These are phyloP conservation scores for Coelinius sp. DNA, from an alignment of 2,888 invertebrate genomes.

Conservation along the genomic window DNA sequence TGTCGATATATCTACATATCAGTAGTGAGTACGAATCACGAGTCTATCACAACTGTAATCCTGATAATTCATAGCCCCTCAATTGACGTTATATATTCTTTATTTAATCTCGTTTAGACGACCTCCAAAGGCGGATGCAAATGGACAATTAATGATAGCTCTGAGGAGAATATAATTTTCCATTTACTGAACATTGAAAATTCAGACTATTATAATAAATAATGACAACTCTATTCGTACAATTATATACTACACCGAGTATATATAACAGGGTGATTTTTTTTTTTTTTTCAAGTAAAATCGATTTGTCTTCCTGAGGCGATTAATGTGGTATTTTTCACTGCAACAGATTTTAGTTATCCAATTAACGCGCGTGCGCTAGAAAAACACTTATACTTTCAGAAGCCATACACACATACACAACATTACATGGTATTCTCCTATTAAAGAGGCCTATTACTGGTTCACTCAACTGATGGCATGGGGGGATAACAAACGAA, in stretches of 20 bases:
- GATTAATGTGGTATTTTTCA: slow-evolving; percentile 25
- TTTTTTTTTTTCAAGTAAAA: neutral
- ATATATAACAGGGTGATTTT: neutral
- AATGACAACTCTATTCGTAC: slow-evolving; percentile 29
- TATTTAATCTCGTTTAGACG: neutral
- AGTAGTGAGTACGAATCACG: neutral
- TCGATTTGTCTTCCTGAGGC: slow-evolving; percentile 24
- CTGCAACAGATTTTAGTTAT: slow-evolving; percentile 30
- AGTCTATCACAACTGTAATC: neutral
- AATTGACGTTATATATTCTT: neutral
- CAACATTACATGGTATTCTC: slow-evolving; percentile 18
- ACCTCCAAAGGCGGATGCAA: neutral
- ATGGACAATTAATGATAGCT: no score
- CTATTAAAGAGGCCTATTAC: slow-evolving; percentile 12
- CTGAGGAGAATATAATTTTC: no score
- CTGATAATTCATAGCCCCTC: neutral
- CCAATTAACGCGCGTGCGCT: slow-evolving; percentile 39
- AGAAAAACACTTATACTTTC: slow-evolving; percentile 29
- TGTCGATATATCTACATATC: neutral
- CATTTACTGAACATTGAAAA: no score
- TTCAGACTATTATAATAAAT: slow-evolving; percentile 22
- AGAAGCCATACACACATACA: slow-evolving; percentile 16
- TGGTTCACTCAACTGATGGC: neutral
- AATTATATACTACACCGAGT: neutral
- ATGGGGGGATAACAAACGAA: neutral